Conservation (phyloP, 2,797 vertebrate genomes). For the Myotis myotis region DNA sequence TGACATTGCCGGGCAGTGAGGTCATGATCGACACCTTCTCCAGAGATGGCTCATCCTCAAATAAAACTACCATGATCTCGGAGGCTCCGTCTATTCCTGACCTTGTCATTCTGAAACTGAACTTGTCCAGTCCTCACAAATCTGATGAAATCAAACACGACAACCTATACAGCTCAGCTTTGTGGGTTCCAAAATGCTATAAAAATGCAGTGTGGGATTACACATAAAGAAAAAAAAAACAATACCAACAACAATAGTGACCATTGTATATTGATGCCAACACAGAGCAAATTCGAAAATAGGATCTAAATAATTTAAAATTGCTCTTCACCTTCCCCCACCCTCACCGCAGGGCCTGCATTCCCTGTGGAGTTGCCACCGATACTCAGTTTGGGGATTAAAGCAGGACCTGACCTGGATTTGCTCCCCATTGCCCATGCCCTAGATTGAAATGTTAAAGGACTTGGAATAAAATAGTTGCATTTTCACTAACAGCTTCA, state of each 20-base stretch:
- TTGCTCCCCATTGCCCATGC: conserved; percentile 66
- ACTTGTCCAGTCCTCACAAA: neutral
- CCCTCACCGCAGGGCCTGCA: conserved; percentile 42
- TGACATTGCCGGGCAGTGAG: neutral
- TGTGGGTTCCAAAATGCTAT: neutral
- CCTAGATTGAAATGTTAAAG: conserved; percentile 86
- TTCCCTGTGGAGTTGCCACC: conserved; percentile 56
- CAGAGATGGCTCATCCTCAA: neutral
- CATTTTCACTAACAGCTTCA: conserved; percentile 83
- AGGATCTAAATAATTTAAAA: conserved; percentile 6
- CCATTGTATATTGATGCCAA: neutral
- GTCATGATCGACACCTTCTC: neutral
- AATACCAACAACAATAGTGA: neutral
- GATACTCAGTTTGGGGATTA: conserved; percentile 72
- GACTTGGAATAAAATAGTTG: conserved; percentile 79
- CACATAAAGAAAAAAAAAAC: neutral
- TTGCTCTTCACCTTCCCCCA: neutral
- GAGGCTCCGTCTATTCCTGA: neutral
- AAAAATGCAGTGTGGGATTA: neutral
- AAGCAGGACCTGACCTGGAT: conserved; percentile 74
- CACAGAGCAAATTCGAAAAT: neutral
- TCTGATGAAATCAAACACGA: conserved; percentile 3
- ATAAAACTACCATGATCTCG: neutral
- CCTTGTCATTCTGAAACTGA: neutral
- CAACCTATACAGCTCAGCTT: neutral